Base-by-base conservation (phyloP, 2,797 vertebrate genomes). In the Halcyon chelicuti region DNA sequence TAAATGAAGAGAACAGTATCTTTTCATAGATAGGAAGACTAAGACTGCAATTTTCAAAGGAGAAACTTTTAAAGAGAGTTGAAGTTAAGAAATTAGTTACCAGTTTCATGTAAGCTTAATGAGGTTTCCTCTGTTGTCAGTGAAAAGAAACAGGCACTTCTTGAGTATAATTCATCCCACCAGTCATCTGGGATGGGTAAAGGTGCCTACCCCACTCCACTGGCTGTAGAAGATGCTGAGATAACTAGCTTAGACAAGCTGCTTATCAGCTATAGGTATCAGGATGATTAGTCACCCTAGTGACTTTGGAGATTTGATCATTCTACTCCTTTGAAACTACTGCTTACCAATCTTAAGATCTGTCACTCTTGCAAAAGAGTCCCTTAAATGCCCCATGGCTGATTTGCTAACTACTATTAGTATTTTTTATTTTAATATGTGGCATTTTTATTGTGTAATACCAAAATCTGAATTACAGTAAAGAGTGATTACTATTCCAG, bases 121-220 rank as follows among this genome's bases (percentile, higher is more conserved):
- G 73, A 88, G 22, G 21, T 74, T 93, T 46, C 58, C 73, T 86
- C 55, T 70, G 52, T 68, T 84, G 88, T 82, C 84, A 77, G 78
- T 94, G 95, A 95, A 91, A 90, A 92, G 54, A 86, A 88, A 28
- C 70, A 86, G 88, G 51, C 58, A 72, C 47, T 78, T 90, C 54
- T 95, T 18, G 42, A 61, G 26, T 28, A 25, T 28, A 72, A 49
- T 72, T 90, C 61, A 86, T 54, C 47, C 58, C 58, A 75, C 72
- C 76, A 78, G 29, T 68, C 49, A 81, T 25, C 42, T 28, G 58
- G 62, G 26, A 29, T 86, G 46, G 19, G 55, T 23, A 37, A 75
- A 91, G 61, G n/a, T 93, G 42, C 62, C 70, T 81, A 61, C 20
- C 61, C 74, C 17, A 46, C n/a, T 67, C 26, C 57, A 23, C 44